phyloP scores from a whole-genome alignment of 2,888 invertebrate genomes.

The Polydrusus tereticollis region DNA sequence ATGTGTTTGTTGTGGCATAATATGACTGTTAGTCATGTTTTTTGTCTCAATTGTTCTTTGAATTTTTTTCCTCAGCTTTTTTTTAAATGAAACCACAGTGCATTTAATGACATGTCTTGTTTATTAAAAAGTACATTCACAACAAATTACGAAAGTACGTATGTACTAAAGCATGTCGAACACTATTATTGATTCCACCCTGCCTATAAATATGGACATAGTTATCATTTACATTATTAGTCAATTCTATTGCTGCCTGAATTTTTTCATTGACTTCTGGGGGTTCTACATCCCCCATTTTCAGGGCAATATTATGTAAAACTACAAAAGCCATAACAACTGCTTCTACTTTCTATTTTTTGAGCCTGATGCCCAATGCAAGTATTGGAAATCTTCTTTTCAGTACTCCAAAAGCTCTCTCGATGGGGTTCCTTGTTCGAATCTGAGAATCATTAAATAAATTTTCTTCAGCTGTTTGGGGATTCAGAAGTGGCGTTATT shows the following conservation, averaged over 20 bases:
- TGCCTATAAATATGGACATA: too few relatives aligned
- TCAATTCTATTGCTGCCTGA: neutral
- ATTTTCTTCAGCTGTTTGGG: slow-evolving; percentile 47
- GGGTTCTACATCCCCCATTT: slow-evolving; percentile 2
- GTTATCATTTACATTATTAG: neutral
- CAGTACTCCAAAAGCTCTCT: too few relatives aligned
- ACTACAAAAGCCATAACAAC: neutral
- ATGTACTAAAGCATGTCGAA: neutral
- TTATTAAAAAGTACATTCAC: neutral
- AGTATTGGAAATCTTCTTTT: too few relatives aligned
- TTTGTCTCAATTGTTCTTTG: neutral
- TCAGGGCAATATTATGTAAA: too few relatives aligned
- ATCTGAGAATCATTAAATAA: slow-evolving; percentile 55
- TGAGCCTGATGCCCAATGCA: too few relatives aligned
- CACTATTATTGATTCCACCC: neutral
- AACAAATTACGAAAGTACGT: neutral
- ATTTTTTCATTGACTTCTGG: slow-evolving; percentile 8
- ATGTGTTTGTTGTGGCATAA: neutral
- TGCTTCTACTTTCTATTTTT: too few relatives aligned
- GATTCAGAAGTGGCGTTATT: slow-evolving; percentile 51
- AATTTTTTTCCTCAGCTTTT: neutral
- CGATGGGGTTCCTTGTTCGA: slow-evolving; percentile 54
- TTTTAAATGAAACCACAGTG: neutral
- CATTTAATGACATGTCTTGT: neutral
- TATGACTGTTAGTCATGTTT: neutral